Conservation (phyloP, 2,888 invertebrate genomes). For the Drosophila mettleri region DNA sequence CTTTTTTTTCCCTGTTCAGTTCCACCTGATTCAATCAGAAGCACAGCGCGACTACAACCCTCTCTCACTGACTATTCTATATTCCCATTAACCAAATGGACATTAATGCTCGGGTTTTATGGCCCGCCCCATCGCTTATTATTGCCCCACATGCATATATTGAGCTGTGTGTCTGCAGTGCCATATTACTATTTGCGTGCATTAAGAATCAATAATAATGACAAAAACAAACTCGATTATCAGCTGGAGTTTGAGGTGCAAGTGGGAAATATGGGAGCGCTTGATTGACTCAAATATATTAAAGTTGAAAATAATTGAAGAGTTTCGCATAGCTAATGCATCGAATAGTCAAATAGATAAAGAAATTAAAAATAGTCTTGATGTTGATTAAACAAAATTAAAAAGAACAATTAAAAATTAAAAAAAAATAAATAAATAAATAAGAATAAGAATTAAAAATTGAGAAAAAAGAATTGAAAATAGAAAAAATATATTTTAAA, state of each 20-base stretch:
- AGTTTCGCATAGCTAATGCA: not conserved
- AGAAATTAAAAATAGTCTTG: not conserved
- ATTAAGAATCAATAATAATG: constrained; percentile 73
- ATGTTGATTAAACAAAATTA: not conserved
- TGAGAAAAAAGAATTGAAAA: not conserved
- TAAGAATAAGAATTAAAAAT: not conserved
- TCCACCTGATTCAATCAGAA: constrained; percentile 44
- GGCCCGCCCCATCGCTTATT: constrained; percentile 18
- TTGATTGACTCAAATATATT: constrained; percentile 8
- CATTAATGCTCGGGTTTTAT: constrained; percentile 45
- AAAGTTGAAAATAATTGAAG: constrained; percentile 21
- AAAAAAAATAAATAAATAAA: not conserved
- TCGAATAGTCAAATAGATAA: not conserved
- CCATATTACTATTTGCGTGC: constrained; percentile 59
- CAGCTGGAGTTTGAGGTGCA: constrained; percentile 14
- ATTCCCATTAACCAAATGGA: constrained; percentile 38
- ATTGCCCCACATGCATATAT: constrained; percentile 18
- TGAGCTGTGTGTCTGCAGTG: constrained; percentile 9
- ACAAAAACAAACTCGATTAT: constrained; percentile 54
- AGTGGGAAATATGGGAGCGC: not conserved
- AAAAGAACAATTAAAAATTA: not conserved
- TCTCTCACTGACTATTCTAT: constrained; percentile 7
- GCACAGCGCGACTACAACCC: constrained; percentile 33
- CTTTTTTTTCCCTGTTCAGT: constrained; percentile 18
- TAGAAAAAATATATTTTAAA: not conserved